Percentiles rank a stretch among this genome's conserved stretches.
These are phyloP conservation scores for Ctena decussata DNA, from an alignment of 2,888 invertebrate genomes.

Conservation along the genomic window DNA sequence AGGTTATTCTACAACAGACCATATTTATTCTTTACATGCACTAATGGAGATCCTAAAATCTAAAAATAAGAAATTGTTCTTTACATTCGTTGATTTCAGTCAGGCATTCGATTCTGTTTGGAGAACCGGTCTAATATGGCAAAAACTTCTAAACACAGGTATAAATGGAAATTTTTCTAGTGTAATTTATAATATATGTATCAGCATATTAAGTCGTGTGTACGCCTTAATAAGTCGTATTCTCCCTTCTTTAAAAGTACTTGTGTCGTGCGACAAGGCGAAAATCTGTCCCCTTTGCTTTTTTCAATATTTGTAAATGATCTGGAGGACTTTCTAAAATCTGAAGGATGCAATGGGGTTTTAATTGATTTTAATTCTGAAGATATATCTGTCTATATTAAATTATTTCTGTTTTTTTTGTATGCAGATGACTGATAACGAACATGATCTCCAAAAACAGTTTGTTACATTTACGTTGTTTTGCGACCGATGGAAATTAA, in stretches of 20 bases:
- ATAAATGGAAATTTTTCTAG: neutral
- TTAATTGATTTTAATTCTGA: slow-evolving; percentile 1
- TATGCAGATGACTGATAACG: neutral
- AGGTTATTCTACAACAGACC: slow-evolving; percentile 31
- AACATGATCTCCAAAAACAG: no score
- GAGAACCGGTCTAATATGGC: neutral
- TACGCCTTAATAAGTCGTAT: neutral
- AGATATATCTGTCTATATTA: neutral
- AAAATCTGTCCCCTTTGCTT: neutral
- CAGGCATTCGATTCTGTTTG: slow-evolving; percentile 2
- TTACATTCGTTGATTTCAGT: neutral
- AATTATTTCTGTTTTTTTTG: neutral
- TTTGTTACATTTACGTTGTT: no score
- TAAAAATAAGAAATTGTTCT: slow-evolving; percentile 20
- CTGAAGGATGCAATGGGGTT: neutral
- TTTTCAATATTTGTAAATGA: neutral
- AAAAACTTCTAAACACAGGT: neutral
- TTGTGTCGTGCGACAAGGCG: neutral
- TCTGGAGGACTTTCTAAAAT: neutral
- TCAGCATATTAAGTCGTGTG: neutral
- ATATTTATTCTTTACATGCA: slow-evolving; percentile 30
- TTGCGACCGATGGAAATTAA: no score
- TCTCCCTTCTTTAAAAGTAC: neutral
- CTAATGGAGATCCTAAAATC: slow-evolving; percentile 31
- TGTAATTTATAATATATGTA: neutral